Percentiles rank a stretch among this genome's conserved stretches.
Evolutionary conservation across 2,113 vertebrate species (phyloP).

Genomic region (Labeo catla): DNA sequence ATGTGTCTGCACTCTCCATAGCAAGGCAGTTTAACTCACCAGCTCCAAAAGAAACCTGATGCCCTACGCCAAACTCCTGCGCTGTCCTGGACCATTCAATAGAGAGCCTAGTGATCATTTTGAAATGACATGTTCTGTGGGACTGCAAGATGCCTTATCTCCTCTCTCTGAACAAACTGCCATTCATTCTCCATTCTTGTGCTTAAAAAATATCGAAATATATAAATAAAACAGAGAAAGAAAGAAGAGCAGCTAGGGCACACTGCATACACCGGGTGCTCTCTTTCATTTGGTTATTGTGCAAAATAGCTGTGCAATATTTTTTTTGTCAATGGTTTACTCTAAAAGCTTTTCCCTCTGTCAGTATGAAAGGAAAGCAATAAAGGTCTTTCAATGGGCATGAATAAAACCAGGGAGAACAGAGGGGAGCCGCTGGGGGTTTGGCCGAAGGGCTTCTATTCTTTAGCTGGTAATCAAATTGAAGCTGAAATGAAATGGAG

Average conservation of each 20-base stretch:
- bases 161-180: slow-evolving; percentile 70
- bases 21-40: background rate
- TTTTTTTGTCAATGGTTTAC: slow-evolving; percentile 97
- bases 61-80: slow-evolving; percentile 52
- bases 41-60: slow-evolving; percentile 12
- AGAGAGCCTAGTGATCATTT: slow-evolving; percentile 84
- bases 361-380: slow-evolving; percentile 97
- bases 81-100: slow-evolving; percentile 71
- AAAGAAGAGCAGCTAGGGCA: slow-evolving; percentile 72
- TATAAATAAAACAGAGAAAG: slow-evolving; percentile 62
- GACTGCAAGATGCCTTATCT: slow-evolving; percentile 79
- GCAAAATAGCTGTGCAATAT: slow-evolving; percentile 93
- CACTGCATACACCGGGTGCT: slow-evolving; percentile 68
- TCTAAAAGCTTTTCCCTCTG: slow-evolving; percentile 96
- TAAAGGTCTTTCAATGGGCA: slow-evolving; percentile 94
- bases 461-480: slow-evolving; percentile 98
- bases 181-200: slow-evolving; percentile 82
- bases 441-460: slow-evolving; percentile 89
- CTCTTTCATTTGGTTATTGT: slow-evolving; percentile 89
- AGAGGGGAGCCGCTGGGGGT: slow-evolving; percentile 85
- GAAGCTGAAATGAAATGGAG: slow-evolving; percentile 99
- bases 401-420: slow-evolving; percentile 84
- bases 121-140: slow-evolving; percentile 90
- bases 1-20: background rate
- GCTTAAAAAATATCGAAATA: slow-evolving; percentile 67